Conservation (phyloP, 2,113 vertebrate genomes). For the Rhinogobius similis region DNA sequence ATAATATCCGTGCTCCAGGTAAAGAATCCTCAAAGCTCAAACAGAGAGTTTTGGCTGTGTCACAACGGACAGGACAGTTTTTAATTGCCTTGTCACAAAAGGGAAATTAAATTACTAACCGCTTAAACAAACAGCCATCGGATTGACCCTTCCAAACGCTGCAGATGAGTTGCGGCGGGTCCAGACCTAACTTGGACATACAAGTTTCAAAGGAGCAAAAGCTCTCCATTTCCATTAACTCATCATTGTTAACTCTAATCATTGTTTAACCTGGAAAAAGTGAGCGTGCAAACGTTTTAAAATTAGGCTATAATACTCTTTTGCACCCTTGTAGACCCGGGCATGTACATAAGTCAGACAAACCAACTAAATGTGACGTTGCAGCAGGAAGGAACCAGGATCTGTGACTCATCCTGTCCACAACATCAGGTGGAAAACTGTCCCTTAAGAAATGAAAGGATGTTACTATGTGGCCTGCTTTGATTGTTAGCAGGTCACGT, state of each 20-base stretch:
- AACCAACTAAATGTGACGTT: not conserved
- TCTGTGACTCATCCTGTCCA: not conserved
- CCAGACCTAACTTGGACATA: too few relatives aligned
- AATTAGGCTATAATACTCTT: too few relatives aligned
- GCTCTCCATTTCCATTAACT: too few relatives aligned
- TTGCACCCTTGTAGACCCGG: too few relatives aligned
- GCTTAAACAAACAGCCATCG: not conserved
- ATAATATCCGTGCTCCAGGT: constrained; percentile 41
- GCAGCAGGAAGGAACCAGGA: constrained; percentile 1
- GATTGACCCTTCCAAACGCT: not conserved
- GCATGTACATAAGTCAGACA: not conserved
- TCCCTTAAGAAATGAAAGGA: not conserved
- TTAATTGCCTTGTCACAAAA: not conserved
- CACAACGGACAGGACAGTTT: not conserved
- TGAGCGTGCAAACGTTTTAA: too few relatives aligned
- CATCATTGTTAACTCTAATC: too few relatives aligned
- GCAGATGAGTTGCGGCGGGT: not conserved
- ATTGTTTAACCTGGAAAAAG: too few relatives aligned
- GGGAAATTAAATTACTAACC: not conserved
- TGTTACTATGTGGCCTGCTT: not conserved
- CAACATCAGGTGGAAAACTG: not conserved
- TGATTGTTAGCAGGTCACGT: not conserved
- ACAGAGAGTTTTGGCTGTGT: not conserved
- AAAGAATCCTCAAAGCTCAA: constrained; percentile 19
- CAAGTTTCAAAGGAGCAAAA: too few relatives aligned